Evolutionary conservation across 1,140 invertebrate species (phyloP), one percentile per base, ranked within the genome.

Genomic region (Drosophila ficusphila): DNA sequence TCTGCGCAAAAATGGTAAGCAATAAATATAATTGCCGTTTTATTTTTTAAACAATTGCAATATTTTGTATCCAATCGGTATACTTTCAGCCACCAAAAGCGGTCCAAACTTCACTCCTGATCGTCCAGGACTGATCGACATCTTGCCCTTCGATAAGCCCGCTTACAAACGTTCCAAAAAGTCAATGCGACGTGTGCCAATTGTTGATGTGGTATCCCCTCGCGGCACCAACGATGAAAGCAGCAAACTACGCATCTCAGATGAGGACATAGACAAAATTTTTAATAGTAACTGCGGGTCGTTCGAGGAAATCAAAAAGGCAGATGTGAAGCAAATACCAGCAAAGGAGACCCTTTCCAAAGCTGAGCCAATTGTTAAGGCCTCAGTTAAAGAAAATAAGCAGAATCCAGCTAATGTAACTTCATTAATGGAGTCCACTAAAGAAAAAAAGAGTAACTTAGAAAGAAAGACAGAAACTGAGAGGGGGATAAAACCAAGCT

Each of bases 81-180:
- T 27, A 1, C 23, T 42, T 79, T 23, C 9, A 90, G 89, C 75
- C 21, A 79, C 79, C 7, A 75, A 81, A 44, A 31, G 49, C 18
- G 74, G 93, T 70, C 92, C 92, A 34, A 78, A 79, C 81, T 67
- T 92, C 12, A 88, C 58, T 5, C 49, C 93, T 23, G 61, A 91
- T 7, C 93, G 92, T 29, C 91, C 93, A 42, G 81, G 92, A 61
- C 90, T 93, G 23, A 91, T 92, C 47, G 92, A 94, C 21, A 93
- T 96, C 38, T 76, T 93, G 64, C 92, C 94, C 12, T 90, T 94
- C 16, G 90, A 92, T 60, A 95, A 95, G 91, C 92, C 93, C 12
- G 93, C 94, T 7, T 94, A 95, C 82, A 91, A 94, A 69, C 92
- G 93, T 65, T 94, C 94, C 8, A 95, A 94, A 92, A 92, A 93